A percentile compares a stretch with the other conserved stretches of the same genome.
These are phyloP conservation scores for Reinhardtius hippoglossoides DNA, from an alignment of 2,113 vertebrate genomes.

Conservation along the genomic window DNA sequence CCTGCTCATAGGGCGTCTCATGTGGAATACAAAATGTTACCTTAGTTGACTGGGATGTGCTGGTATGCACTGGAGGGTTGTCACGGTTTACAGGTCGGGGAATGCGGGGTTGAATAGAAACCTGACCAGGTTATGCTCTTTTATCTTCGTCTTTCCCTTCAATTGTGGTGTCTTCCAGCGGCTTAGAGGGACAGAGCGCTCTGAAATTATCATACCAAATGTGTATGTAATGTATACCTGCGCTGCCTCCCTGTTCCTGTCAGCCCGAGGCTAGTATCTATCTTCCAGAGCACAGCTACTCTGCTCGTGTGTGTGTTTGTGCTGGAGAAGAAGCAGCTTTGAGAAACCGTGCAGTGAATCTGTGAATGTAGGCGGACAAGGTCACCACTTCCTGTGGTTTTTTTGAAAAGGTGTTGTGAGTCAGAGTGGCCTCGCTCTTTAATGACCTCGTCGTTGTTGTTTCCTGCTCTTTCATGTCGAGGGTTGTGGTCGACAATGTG, in stretches of 20 bases:
- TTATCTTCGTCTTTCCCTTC: background rate
- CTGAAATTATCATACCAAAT: slow-evolving; percentile 52
- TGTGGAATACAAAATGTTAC: slow-evolving; percentile 23
- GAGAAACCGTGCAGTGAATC: background rate
- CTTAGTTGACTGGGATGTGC: slow-evolving; percentile 29
- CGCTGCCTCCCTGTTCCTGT: slow-evolving; percentile 23
- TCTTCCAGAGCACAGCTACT: slow-evolving; percentile 18
- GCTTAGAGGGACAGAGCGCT: slow-evolving; percentile 17
- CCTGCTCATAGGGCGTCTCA: background rate
- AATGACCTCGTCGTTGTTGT: background rate
- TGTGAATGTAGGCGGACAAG: background rate
- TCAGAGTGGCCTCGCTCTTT: background rate
- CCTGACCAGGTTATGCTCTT: slow-evolving; percentile 3
- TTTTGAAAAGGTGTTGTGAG: slow-evolving; percentile 13
- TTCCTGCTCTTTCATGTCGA: background rate
- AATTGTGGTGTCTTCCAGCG: slow-evolving; percentile 9
- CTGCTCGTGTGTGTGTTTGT: background rate
- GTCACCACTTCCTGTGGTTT: background rate
- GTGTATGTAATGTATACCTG: slow-evolving; percentile 38
- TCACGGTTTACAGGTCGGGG: slow-evolving; percentile 4
- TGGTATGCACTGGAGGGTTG: slow-evolving; percentile 3
- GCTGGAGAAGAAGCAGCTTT: background rate
- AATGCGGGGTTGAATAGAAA: slow-evolving; percentile 22
- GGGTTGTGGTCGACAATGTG: too few relatives aligned
- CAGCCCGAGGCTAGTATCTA: slow-evolving; percentile 29